phyloP scores from a whole-genome alignment of 2,888 invertebrate genomes.

The Phaedon cochleariae region DNA sequence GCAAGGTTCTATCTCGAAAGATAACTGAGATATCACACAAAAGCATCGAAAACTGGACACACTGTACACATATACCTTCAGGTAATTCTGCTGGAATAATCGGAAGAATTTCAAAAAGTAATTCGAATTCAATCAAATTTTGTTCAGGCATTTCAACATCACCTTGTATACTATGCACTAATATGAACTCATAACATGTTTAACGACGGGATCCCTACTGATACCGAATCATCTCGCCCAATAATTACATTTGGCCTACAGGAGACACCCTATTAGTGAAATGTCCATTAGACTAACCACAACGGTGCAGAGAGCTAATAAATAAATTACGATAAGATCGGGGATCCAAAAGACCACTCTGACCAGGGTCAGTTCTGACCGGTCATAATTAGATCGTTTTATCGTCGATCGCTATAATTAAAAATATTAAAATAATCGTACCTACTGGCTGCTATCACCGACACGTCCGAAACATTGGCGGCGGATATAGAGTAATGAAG shows the following conservation, averaged over 20 bases:
- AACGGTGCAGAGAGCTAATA: constrained; percentile 16
- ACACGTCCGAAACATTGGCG: no score
- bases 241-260: neutral
- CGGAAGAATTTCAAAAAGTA: no score
- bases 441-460: neutral
- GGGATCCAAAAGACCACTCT: constrained; percentile 19
- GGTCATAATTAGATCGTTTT: constrained; percentile 31
- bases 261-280: constrained; percentile 9
- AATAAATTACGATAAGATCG: constrained; percentile 34
- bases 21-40: no score
- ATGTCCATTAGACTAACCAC: constrained; percentile 8
- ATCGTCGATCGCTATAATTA: constrained; percentile 19
- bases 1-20: no score
- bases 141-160: no score
- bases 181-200: neutral
- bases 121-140: no score
- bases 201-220: neutral
- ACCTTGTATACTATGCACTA: no score
- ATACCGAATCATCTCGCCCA: neutral
- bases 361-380: constrained; percentile 2
- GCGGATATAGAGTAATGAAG: no score
- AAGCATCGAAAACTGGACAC: no score
- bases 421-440: constrained; percentile 16
- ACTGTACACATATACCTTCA: no score
- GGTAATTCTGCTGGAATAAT: no score